Evolutionary conservation across 2,888 invertebrate genomes (phyloP).

Genomic region (Pasiphila rectangulata): DNA sequence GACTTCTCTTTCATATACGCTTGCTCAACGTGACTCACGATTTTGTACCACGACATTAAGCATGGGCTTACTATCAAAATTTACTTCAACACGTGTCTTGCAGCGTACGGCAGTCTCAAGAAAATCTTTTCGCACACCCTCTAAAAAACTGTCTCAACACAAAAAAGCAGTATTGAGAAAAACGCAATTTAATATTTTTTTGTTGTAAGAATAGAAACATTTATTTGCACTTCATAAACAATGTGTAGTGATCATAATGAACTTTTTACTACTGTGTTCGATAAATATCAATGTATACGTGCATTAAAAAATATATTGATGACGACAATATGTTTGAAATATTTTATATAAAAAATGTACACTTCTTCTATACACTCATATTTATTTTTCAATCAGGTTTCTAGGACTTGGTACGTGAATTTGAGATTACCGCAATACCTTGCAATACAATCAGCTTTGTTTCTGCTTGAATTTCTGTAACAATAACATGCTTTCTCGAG

Average conservation of each 20-base stretch:
- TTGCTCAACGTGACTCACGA: slow-evolving; percentile 54
- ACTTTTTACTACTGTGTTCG: slow-evolving; percentile 10
- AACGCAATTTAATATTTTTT: too few species aligned
- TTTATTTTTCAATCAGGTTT: slow-evolving; percentile 17
- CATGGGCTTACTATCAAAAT: slow-evolving; percentile 37
- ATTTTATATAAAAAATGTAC: not conserved
- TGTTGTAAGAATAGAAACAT: too few species aligned
- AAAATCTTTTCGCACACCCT: too few species aligned
- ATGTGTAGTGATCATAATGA: too few species aligned
- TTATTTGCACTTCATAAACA: too few species aligned
- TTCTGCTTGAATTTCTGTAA: slow-evolving; percentile 6
- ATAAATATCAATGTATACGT: too few species aligned
- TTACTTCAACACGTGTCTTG: slow-evolving; percentile 24
- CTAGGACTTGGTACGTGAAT: slow-evolving; percentile 15
- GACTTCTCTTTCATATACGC: slow-evolving; percentile 52
- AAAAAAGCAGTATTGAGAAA: too few species aligned
- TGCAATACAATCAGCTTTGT: slow-evolving; percentile 4
- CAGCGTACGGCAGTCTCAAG: too few species aligned
- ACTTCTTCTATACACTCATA: slow-evolving; percentile 5
- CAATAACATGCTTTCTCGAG: slow-evolving; percentile 1
- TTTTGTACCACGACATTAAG: slow-evolving; percentile 36
- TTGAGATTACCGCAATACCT: slow-evolving; percentile 7
- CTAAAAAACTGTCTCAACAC: too few species aligned
- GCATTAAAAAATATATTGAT: too few species aligned
- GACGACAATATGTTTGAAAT: not conserved